Conservation (phyloP, 2,888 invertebrate species). For the Liodrosophila aerea region DNA sequence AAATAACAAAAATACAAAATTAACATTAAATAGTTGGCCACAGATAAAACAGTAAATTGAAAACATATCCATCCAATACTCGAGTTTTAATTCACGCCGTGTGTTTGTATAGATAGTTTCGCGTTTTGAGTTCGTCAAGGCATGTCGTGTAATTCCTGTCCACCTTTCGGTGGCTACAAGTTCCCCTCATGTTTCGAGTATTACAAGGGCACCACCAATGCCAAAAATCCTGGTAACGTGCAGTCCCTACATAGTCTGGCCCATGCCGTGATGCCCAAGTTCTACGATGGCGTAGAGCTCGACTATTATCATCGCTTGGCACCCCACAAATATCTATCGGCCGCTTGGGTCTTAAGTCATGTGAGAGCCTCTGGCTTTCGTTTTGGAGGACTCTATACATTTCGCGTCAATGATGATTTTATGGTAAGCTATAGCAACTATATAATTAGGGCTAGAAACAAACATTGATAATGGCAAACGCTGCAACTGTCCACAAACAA, state of each 20-base stretch:
- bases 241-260: slow-evolving; percentile 79
- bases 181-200: slow-evolving; percentile 79
- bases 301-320: slow-evolving; percentile 75
- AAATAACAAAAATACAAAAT: slow-evolving; percentile 11
- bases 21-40: slow-evolving; percentile 24
- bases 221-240: slow-evolving; percentile 81
- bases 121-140: slow-evolving; percentile 11
- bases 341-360: slow-evolving; percentile 80
- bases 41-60: slow-evolving; percentile 14
- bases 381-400: slow-evolving; percentile 80
- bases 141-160: slow-evolving; percentile 62
- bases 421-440: slow-evolving; percentile 68
- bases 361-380: slow-evolving; percentile 80
- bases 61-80: slow-evolving; percentile 13
- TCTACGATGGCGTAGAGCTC: slow-evolving; percentile 80
- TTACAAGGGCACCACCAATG: slow-evolving; percentile 62
- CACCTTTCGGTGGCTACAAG: slow-evolving; percentile 40
- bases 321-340: slow-evolving; percentile 75
- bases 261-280: slow-evolving; percentile 80
- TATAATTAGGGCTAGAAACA: too few species aligned
- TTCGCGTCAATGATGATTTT: slow-evolving; percentile 66
- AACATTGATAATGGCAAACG: too few species aligned
- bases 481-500: too few species aligned
- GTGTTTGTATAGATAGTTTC: neutral
- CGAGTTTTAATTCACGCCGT: slow-evolving; percentile 8